Conservation (phyloP, 2,113 vertebrate species). For the Callithrix jacchus region DNA sequence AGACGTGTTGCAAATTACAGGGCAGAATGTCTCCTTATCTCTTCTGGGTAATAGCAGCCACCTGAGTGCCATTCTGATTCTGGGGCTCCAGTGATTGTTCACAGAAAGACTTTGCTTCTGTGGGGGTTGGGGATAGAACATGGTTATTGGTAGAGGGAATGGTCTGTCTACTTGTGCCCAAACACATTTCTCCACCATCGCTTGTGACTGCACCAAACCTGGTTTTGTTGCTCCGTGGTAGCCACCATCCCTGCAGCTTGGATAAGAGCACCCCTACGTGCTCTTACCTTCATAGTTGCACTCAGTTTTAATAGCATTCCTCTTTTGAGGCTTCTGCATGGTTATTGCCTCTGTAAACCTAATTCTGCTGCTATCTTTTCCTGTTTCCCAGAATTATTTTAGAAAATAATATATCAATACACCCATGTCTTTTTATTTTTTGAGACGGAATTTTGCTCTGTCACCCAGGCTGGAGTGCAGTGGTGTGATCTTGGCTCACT, state of each 20-base stretch:
- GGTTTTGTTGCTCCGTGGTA: not conserved
- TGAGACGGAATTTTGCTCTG: too few species aligned
- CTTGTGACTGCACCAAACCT: not conserved
- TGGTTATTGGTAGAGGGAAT: not conserved
- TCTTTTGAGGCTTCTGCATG: not conserved
- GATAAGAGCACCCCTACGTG: not conserved
- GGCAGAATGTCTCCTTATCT: not conserved
- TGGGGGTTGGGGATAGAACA: not conserved
- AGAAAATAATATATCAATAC: slow-evolving; percentile 8
- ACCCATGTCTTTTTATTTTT: not conserved
- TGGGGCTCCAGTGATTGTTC: not conserved
- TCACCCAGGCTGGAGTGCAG: too few species aligned
- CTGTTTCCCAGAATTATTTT: slow-evolving; percentile 38
- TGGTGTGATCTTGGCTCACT: too few species aligned
- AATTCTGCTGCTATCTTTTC: not conserved
- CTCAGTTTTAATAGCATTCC: not conserved
- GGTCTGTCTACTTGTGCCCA: not conserved
- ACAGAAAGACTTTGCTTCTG: not conserved
- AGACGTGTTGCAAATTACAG: not conserved
- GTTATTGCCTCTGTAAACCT: not conserved
- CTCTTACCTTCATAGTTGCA: not conserved
- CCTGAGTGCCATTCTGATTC: not conserved
- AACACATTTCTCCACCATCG: not conserved
- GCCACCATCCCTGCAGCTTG: not conserved
- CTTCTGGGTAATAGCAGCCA: not conserved